Percentiles rank a stretch among this genome's conserved stretches.
These are phyloP conservation scores for Sebastes diploproa DNA, from an alignment of 2,797 vertebrate genomes.

Conservation along the genomic window DNA sequence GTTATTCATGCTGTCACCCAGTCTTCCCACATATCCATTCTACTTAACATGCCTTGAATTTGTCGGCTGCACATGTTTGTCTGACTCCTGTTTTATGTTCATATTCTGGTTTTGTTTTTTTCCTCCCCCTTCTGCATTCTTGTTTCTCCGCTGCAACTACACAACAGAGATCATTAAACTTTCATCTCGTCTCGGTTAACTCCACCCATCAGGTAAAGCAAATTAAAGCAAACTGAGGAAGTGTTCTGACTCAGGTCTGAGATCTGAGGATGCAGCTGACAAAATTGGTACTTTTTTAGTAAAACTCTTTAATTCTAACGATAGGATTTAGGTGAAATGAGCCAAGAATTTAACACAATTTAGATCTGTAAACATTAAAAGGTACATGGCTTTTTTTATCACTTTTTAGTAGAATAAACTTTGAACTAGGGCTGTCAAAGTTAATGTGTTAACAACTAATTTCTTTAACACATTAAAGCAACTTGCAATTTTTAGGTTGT, in stretches of 20 bases:
- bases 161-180: conserved; percentile 38
- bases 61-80: conserved; percentile 41
- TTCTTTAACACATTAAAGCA: too few species aligned
- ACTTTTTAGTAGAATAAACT: not conserved
- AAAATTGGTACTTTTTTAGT: not conserved
- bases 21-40: conserved; percentile 65
- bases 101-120: not conserved
- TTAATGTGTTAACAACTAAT: too few species aligned
- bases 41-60: conserved; percentile 49
- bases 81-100: conserved; percentile 34
- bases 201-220: conserved; percentile 23
- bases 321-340: not conserved
- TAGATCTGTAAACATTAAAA: not conserved
- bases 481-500: too few species aligned
- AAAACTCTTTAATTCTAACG: not conserved
- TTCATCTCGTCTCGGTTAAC: conserved; percentile 26
- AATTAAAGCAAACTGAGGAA: not conserved
- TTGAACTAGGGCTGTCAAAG: not conserved
- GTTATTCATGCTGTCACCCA: conserved; percentile 71
- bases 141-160: conserved; percentile 24
- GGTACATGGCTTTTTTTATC: not conserved
- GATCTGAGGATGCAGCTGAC: not conserved
- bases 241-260: not conserved
- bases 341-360: not conserved
- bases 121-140: not conserved